phyloP scores from a whole-genome alignment of 2,113 vertebrate species.

The Notothenia coriiceps region DNA sequence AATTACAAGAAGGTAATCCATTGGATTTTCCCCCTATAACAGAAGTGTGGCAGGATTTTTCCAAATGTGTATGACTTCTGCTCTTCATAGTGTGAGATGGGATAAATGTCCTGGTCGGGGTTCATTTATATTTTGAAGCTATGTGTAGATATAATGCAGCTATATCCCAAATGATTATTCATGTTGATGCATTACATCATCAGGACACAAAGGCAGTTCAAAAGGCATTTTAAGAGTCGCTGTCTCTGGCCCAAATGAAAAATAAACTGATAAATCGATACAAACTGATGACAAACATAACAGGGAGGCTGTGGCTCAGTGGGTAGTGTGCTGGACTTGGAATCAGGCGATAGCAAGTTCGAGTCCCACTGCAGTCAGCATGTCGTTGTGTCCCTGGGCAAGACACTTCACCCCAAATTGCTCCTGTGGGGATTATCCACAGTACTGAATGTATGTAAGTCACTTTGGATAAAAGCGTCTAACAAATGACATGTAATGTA shows the following conservation, averaged over 20 bases:
- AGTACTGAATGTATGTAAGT: too few relatives aligned
- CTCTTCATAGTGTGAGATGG: constrained; percentile 16
- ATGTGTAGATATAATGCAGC: constrained; percentile 6
- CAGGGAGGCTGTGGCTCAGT: too few relatives aligned
- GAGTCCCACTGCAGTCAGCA: too few relatives aligned
- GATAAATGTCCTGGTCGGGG: neutral
- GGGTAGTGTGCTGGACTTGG: too few relatives aligned
- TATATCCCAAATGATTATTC: constrained; percentile 10
- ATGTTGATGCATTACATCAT: constrained; percentile 28
- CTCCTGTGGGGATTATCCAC: too few relatives aligned
- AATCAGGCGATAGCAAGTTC: too few relatives aligned
- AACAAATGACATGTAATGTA: too few relatives aligned
- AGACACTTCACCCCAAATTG: too few relatives aligned
- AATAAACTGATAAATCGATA: neutral
- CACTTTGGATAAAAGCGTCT: too few relatives aligned
- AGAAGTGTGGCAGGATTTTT: neutral
- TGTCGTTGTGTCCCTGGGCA: too few relatives aligned
- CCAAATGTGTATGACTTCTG: neutral
- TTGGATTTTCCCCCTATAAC: neutral
- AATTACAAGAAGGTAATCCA: constrained; percentile 93
- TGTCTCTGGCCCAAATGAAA: constrained; percentile 13
- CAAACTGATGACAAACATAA: constrained; percentile 5
- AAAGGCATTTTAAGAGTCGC: constrained; percentile 1
- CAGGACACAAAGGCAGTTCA: neutral
- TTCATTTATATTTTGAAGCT: neutral